Conservation (phyloP, 2,113 vertebrate genomes). For the Fulica atra region DNA sequence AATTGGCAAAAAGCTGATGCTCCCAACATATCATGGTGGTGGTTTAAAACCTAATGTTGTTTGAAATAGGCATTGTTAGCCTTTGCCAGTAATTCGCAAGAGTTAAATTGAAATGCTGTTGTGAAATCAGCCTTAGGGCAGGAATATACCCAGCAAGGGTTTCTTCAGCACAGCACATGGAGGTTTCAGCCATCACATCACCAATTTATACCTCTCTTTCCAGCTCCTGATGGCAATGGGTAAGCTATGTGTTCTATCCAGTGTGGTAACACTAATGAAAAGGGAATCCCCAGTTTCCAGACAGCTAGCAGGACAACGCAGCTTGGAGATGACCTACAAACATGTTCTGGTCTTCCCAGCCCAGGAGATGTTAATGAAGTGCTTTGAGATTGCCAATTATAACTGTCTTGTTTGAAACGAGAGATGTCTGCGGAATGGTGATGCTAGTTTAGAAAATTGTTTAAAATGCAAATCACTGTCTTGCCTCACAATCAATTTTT, state of each 20-base stretch:
- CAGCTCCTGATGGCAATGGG: not conserved
- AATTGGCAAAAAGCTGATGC: not conserved
- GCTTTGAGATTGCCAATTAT: not conserved
- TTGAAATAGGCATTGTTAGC: not conserved
- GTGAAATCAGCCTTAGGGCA: not conserved
- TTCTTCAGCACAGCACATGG: not conserved
- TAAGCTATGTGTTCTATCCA: not conserved
- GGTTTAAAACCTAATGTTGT: not conserved
- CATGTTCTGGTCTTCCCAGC: not conserved
- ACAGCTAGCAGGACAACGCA: not conserved
- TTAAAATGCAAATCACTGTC: constrained; percentile 70
- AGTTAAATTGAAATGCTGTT: not conserved
- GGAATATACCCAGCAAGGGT: not conserved
- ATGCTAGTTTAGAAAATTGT: constrained; percentile 42
- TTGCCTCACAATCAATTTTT: constrained; percentile 64
- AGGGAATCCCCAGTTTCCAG: not conserved
- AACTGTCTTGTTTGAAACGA: not conserved
- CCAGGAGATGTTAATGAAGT: not conserved
- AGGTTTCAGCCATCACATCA: not conserved
- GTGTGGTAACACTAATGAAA: not conserved
- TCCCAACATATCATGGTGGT: not conserved
- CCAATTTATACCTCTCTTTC: not conserved
- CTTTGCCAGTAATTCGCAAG: not conserved
- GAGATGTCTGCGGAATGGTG: not conserved
- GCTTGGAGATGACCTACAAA: not conserved